phyloP scores from a whole-genome alignment of 2,113 vertebrate species.

The Junco hyemalis region DNA sequence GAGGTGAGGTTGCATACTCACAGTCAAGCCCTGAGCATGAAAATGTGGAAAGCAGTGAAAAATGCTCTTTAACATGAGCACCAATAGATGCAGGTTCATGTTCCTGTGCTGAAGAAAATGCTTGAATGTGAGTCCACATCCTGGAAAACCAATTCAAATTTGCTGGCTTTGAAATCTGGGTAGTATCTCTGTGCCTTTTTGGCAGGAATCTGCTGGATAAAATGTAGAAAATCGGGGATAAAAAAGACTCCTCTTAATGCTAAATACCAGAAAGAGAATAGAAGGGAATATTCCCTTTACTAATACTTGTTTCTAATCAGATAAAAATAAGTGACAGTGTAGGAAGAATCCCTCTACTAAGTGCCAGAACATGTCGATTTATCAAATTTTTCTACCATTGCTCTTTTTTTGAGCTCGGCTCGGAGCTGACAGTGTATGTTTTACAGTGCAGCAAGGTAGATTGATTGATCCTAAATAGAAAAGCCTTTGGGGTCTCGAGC shows the following conservation, averaged over 20 bases:
- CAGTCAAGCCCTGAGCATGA: neutral
- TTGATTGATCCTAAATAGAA: conserved; percentile 70
- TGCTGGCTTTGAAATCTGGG: neutral
- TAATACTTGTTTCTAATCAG: conserved; percentile 50
- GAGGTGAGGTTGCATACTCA: neutral
- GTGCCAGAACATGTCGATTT: conserved; percentile 61
- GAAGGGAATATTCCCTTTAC: conserved; percentile 31
- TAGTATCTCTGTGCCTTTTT: neutral
- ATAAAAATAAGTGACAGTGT: conserved; percentile 60
- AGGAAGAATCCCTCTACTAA: conserved; percentile 46
- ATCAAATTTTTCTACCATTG: conserved; percentile 55
- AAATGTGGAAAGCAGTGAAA: neutral
- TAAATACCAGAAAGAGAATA: conserved; percentile 11
- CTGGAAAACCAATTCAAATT: neutral
- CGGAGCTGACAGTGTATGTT: conserved; percentile 56
- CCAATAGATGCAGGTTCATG: neutral
- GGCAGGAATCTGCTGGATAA: neutral
- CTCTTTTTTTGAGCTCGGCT: conserved; percentile 48
- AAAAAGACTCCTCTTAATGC: neutral
- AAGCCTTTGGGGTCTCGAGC: conserved; percentile 58
- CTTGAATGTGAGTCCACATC: neutral
- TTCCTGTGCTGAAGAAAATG: neutral
- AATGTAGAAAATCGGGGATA: neutral
- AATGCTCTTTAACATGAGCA: neutral
- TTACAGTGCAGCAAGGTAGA: conserved; percentile 63